phyloP scores from a whole-genome alignment of 1,140 invertebrate species.

The Piezodorus guildinii region DNA sequence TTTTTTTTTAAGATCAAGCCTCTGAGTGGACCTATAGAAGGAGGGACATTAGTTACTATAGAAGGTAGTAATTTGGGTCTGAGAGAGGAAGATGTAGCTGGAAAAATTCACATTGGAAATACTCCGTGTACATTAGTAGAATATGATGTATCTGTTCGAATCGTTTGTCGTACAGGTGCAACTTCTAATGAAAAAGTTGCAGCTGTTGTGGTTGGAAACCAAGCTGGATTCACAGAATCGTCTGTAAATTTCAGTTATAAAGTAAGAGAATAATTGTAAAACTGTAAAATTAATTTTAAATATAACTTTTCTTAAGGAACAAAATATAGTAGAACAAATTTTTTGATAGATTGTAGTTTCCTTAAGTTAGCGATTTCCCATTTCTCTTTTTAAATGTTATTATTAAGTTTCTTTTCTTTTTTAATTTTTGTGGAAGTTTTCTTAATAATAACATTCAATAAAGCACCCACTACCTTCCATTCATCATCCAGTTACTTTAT shows the following conservation, averaged over 20 bases:
- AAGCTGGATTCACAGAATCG: slow-evolving; percentile 77
- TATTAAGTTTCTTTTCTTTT: no score
- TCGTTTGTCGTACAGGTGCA: slow-evolving; percentile 76
- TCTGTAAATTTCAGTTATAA: slow-evolving; percentile 83
- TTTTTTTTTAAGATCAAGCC: slow-evolving; percentile 66
- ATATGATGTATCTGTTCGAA: slow-evolving; percentile 84
- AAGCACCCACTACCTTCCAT: no score
- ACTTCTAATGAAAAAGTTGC: slow-evolving; percentile 57
- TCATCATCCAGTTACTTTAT: no score
- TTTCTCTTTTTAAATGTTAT: no score
- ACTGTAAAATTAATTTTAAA: no score
- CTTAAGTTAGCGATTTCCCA: no score
- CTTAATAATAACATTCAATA: no score
- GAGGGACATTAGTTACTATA: slow-evolving; percentile 90
- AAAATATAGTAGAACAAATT: no score
- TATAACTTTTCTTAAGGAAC: no score
- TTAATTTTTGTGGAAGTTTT: no score
- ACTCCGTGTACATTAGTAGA: slow-evolving; percentile 77
- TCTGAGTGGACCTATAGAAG: slow-evolving; percentile 85
- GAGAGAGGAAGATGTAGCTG: slow-evolving; percentile 75
- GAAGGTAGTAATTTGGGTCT: slow-evolving; percentile 91
- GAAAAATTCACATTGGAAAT: slow-evolving; percentile 82
- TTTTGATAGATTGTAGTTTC: no score
- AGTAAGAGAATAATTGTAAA: slow-evolving; percentile 31
- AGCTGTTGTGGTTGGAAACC: slow-evolving; percentile 77